Conservation (phyloP, 2,888 invertebrate genomes). For the Pristionchus exspectatus region DNA sequence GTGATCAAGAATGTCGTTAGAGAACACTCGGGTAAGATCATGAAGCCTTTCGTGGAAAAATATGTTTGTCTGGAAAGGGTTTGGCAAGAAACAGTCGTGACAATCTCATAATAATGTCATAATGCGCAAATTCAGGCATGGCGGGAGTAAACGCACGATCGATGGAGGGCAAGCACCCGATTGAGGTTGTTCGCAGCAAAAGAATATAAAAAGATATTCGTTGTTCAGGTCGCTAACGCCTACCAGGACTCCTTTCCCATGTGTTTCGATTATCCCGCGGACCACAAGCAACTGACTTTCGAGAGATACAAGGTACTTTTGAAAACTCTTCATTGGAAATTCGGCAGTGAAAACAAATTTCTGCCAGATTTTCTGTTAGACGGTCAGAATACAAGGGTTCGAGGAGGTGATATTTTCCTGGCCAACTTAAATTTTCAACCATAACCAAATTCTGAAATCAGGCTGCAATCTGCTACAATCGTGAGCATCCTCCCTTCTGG, state of each 20-base stretch:
- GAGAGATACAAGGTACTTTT: conserved; percentile 29
- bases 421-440: too few relatives aligned
- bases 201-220: background rate
- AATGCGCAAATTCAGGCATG: conserved; percentile 1
- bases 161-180: background rate
- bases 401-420: too few relatives aligned
- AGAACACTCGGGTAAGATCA: background rate
- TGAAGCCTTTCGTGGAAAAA: background rate
- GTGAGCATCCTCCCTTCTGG: conserved; percentile 33
- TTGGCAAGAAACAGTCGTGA: too few relatives aligned
- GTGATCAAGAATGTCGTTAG: background rate
- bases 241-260: conserved; percentile 8
- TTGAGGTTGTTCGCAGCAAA: background rate
- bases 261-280: conserved; percentile 51
- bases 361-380: too few relatives aligned
- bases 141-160: conserved; percentile 24
- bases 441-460: background rate
- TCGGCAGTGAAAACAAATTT: too few relatives aligned
- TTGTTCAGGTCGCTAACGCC: background rate
- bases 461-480: conserved; percentile 43
- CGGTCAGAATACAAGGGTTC: too few relatives aligned
- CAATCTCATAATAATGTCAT: too few relatives aligned
- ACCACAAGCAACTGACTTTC: background rate
- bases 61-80: too few relatives aligned
- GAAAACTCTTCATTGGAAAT: too few relatives aligned